phyloP scores from a whole-genome alignment of 1,140 invertebrate species.

The Apis mellifera region Amel_HAv3.1 CM009945.2:6584001-6584500 shows the following conservation, averaged over 20 bases:
- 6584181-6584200: too few relatives aligned
- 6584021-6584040: not conserved
- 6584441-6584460: too few relatives aligned
- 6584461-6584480: not conserved
- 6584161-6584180: not conserved
- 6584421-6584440: too few relatives aligned
- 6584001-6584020: not conserved
- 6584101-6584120: not conserved
- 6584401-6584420: too few relatives aligned
- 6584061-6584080: not conserved
- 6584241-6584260: not conserved
- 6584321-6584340: too few relatives aligned
- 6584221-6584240: not conserved
- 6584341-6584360: too few relatives aligned
- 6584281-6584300: too few relatives aligned
- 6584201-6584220: not conserved
- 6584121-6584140: not conserved
- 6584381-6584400: too few relatives aligned
- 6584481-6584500: slow-evolving; percentile 16
- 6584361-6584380: too few relatives aligned
- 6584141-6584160: not conserved
- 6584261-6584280: too few relatives aligned
- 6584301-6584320: too few relatives aligned
- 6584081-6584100: not conserved
- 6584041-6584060: not conserved